These are phyloP conservation scores for Ceratitis capitata DNA, from an alignment of 1,140 invertebrate species.

Conservation along the genomic window DNA sequence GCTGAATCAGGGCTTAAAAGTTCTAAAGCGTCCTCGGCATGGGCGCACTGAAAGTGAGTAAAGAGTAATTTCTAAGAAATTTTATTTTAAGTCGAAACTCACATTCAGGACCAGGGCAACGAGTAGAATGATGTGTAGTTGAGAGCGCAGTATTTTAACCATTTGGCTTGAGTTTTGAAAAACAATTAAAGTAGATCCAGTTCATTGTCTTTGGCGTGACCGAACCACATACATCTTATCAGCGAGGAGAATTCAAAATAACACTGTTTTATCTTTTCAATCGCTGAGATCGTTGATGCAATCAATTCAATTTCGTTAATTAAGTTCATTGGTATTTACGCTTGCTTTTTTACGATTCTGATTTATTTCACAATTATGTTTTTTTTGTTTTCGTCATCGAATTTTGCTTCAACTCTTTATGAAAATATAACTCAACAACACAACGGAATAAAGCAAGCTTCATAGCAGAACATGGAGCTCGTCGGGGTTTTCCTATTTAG, in stretches of 20 bases:
- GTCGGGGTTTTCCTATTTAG: not conserved
- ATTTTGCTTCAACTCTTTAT: too few species aligned
- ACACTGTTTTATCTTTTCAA: not conserved
- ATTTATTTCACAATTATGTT: not conserved
- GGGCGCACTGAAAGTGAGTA: not conserved
- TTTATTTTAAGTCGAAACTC: not conserved
- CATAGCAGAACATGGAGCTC: not conserved
- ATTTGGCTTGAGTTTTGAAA: not conserved
- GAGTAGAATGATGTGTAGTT: not conserved
- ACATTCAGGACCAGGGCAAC: not conserved
- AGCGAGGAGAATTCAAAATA: not conserved
- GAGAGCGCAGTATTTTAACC: not conserved
- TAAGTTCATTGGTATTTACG: not conserved
- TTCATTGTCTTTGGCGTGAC: not conserved
- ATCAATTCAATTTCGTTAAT: constrained; percentile 1
- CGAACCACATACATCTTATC: not conserved
- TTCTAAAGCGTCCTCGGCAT: not conserved
- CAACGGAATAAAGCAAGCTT: not conserved
- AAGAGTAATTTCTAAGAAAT: not conserved
- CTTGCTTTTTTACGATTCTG: not conserved
- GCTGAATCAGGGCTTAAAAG: not conserved
- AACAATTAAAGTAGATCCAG: not conserved
- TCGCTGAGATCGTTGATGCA: not conserved
- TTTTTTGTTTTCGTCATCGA: too few species aligned
- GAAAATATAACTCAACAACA: too few species aligned